A percentile compares a stretch with the other conserved stretches of the same genome.
phyloP scores from a whole-genome alignment of 2,888 invertebrate genomes.

The Apotomis turbidana region DNA sequence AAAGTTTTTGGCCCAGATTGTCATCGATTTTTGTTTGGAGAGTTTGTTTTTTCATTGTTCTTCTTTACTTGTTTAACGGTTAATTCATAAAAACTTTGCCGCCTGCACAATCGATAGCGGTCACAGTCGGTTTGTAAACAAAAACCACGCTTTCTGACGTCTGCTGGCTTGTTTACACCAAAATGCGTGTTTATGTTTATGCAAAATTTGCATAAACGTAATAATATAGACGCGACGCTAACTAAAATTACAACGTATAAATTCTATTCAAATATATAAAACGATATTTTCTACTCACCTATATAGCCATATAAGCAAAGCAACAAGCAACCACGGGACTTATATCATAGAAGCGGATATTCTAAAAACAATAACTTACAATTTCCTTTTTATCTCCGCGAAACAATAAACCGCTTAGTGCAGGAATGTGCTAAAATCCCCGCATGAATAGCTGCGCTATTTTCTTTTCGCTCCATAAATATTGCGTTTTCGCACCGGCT shows the following conservation, averaged over 20 bases:
- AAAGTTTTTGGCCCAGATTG: constrained; percentile 84
- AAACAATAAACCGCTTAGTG: constrained; percentile 68
- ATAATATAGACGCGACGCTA: too few relatives aligned
- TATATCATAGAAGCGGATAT: constrained; percentile 20
- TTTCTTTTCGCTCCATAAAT: constrained; percentile 70
- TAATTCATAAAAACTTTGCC: constrained; percentile 84
- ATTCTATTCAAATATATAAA: not conserved
- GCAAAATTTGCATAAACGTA: not conserved
- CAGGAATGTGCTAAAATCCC: constrained; percentile 51
- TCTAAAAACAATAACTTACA: constrained; percentile 54
- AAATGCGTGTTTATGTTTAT: not conserved
- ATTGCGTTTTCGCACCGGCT: constrained; percentile 70
- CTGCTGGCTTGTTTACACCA: not conserved
- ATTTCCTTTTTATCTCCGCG: constrained; percentile 59
- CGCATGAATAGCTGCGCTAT: constrained; percentile 57
- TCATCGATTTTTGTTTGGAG: constrained; percentile 85
- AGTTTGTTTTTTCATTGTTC: constrained; percentile 84
- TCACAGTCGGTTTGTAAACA: constrained; percentile 75
- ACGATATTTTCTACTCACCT: not conserved
- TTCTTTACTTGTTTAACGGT: constrained; percentile 84
- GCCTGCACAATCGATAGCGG: constrained; percentile 78
- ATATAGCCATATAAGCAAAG: not conserved
- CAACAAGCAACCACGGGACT: not conserved
- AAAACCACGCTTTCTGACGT: constrained; percentile 44
- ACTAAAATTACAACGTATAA: not conserved